A percentile compares a stretch with the other conserved stretches of the same genome.
These are phyloP conservation scores for Heteropelma amictum DNA, from an alignment of 2,888 invertebrate genomes.

Conservation along the genomic window DNA sequence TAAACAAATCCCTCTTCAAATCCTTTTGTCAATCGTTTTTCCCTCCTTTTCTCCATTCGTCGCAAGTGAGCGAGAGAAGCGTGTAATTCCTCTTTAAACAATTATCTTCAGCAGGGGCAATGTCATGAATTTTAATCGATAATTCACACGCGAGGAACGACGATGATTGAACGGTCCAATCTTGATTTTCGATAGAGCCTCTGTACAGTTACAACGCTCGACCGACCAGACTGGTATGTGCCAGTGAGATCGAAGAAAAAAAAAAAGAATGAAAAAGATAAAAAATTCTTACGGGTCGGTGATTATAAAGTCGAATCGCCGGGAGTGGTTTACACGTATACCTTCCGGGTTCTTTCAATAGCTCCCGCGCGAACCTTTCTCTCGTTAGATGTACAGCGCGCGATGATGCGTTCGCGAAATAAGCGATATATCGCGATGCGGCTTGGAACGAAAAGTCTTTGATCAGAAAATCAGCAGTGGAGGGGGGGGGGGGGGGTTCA, in stretches of 20 bases:
- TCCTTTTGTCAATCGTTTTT: too few species aligned
- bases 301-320: constrained; percentile 46
- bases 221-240: constrained; percentile 33
- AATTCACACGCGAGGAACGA: constrained; percentile 8
- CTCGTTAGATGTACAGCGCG: constrained; percentile 44
- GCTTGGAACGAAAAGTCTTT: not conserved
- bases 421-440: not conserved
- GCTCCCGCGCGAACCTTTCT: constrained; percentile 51
- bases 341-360: constrained; percentile 46
- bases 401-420: not conserved
- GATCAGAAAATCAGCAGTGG: constrained; percentile 21
- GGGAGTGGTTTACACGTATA: constrained; percentile 29
- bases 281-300: constrained; percentile 26
- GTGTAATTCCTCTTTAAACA: not conserved
- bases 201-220: constrained; percentile 49
- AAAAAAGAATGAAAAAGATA: constrained; percentile 22
- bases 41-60: too few species aligned
- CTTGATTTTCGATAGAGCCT: constrained; percentile 43
- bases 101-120: not conserved
- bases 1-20: too few species aligned
- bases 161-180: constrained; percentile 27
- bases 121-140: constrained; percentile 16
- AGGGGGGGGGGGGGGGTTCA: not conserved
- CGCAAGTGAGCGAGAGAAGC: too few species aligned
- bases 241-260: constrained; percentile 9